Evolutionary conservation across 2,888 invertebrate species (phyloP).

Genomic region (Mycalesis mineus): DNA sequence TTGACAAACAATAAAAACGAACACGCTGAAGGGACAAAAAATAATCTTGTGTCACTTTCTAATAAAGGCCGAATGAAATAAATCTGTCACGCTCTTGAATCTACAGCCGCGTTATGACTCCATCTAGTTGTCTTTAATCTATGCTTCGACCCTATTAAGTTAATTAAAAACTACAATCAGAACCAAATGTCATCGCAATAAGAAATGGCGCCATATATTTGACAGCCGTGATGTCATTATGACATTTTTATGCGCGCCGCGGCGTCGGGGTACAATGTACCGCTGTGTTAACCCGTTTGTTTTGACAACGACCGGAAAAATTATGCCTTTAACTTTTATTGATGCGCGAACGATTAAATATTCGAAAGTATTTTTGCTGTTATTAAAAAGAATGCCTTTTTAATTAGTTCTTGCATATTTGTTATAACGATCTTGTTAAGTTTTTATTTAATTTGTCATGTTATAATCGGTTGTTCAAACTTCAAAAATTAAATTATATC

Average conservation of each 20-base stretch:
- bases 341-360: slow-evolving; percentile 13
- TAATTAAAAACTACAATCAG: background rate
- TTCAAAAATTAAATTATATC: no score
- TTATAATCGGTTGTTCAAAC: no score
- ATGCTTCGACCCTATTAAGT: background rate
- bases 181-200: background rate
- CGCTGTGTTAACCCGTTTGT: slow-evolving; percentile 34
- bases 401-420: no score
- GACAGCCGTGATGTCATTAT: slow-evolving; percentile 10
- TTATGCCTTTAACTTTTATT: slow-evolving; percentile 17
- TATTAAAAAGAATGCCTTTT: background rate
- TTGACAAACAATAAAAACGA: no score
- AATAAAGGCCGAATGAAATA: no score
- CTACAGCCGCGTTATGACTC: no score
- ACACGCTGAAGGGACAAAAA: no score
- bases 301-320: slow-evolving; percentile 26
- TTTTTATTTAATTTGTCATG: no score
- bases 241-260: slow-evolving; percentile 20
- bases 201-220: background rate
- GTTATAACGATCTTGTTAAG: no score
- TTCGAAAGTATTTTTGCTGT: slow-evolving; percentile 14
- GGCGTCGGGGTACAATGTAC: slow-evolving; percentile 22
- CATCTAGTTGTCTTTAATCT: no score
- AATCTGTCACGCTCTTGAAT: no score
- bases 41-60: no score